A percentile compares a stretch with the other conserved stretches of the same genome.
Conservation (phyloP, 2,113 vertebrate genomes). For the Eolophus roseicapilla region DNA sequence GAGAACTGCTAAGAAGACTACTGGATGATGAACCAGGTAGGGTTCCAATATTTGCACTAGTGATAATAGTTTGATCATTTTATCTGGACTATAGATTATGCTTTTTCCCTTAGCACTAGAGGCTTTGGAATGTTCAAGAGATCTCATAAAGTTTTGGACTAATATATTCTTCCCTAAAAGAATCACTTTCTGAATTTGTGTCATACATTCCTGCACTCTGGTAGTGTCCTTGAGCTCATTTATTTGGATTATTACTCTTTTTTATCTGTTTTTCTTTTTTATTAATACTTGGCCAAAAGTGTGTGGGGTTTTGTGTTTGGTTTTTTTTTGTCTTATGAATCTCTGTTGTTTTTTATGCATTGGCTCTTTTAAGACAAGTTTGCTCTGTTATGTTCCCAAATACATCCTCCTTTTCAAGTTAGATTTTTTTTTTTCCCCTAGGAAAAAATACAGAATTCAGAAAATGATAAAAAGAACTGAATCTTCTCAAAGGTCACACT, state of each 20-base stretch:
- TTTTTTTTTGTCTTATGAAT: not conserved
- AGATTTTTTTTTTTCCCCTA: not conserved
- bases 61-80: not conserved
- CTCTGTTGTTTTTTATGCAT: not conserved
- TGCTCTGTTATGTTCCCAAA: not conserved
- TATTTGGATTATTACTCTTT: not conserved
- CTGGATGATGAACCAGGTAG: not conserved
- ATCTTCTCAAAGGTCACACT: not conserved
- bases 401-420: not conserved
- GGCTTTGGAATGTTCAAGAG: not conserved
- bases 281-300: not conserved
- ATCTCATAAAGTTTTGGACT: not conserved
- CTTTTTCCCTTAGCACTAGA: not conserved
- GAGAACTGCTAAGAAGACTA: not conserved
- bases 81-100: not conserved
- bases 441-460: not conserved
- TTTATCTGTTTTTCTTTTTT: not conserved
- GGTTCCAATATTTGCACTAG: not conserved
- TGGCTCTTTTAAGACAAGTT: not conserved
- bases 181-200: not conserved
- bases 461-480: not conserved
- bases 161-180: not conserved
- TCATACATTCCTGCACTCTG: not conserved
- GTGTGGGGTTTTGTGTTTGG: fast-evolving
- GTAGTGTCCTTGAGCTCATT: not conserved